Conservation (phyloP, 2,113 vertebrate species). For the Pholis gunnellus region DNA sequence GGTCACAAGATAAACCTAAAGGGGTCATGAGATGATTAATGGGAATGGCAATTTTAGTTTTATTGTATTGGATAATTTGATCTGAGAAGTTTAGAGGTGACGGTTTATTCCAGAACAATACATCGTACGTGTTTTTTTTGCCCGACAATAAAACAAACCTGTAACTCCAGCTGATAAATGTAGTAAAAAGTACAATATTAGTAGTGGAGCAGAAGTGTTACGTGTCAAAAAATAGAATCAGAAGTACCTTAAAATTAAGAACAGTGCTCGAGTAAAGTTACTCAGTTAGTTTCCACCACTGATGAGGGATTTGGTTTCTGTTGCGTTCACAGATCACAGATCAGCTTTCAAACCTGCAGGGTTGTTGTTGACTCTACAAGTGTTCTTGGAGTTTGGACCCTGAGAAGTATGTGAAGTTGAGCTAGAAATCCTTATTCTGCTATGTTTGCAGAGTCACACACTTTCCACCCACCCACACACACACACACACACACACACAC, state of each 20-base stretch:
- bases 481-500: slow-evolving; percentile 15
- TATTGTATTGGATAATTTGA: neutral
- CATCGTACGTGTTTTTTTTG: neutral
- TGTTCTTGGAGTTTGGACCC: neutral
- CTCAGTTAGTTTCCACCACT: neutral
- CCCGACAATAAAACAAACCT: neutral
- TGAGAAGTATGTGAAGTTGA: neutral
- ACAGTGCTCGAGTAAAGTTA: neutral
- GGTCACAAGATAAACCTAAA: neutral
- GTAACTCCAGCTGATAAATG: neutral
- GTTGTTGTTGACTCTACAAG: neutral
- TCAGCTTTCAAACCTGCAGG: neutral
- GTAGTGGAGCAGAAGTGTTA: neutral
- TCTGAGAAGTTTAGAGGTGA: neutral
- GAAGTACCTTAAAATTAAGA: neutral
- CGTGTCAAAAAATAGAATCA: neutral
- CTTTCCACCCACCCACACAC: slow-evolving; percentile 1
- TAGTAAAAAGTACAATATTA: neutral
- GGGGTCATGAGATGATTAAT: slow-evolving; percentile 1
- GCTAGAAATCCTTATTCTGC: neutral
- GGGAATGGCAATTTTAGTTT: neutral
- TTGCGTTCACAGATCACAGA: neutral
- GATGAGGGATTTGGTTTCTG: neutral
- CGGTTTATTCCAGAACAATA: neutral
- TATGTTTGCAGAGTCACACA: slow-evolving; percentile 1